Percentiles rank a stretch among this genome's conserved stretches.
Evolutionary conservation across 2,113 vertebrate species (phyloP).

Genomic region (Mola mola): DNA sequence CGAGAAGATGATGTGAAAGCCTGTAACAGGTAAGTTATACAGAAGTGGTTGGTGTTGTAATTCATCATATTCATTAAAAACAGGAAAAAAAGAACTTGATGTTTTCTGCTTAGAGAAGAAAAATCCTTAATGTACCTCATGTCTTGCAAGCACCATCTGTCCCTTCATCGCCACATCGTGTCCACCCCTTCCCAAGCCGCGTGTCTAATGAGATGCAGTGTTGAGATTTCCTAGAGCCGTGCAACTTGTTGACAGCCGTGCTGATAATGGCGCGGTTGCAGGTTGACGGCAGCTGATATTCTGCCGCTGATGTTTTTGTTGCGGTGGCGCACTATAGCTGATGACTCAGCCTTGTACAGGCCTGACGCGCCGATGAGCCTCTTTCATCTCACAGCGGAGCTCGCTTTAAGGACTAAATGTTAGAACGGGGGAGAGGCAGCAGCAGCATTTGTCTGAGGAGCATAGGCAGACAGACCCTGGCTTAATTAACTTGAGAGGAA

Average conservation of each 20-base stretch:
- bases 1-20: too few species aligned
- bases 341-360: slow-evolving; percentile 58
- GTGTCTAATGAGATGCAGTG: slow-evolving; percentile 34
- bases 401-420: slow-evolving; percentile 44
- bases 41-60: too few species aligned
- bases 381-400: slow-evolving; percentile 63
- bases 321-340: slow-evolving; percentile 20
- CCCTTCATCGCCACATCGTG: neutral
- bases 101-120: too few species aligned
- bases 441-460: slow-evolving; percentile 49
- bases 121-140: too few species aligned
- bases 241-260: slow-evolving; percentile 48
- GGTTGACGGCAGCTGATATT: slow-evolving; percentile 16
- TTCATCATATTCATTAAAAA: too few species aligned
- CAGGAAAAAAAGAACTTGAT: too few species aligned
- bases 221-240: slow-evolving; percentile 16
- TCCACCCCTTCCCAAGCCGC: neutral
- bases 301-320: slow-evolving; percentile 39
- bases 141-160: slow-evolving; percentile 13
- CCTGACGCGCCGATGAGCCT: slow-evolving; percentile 54
- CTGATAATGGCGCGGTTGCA: slow-evolving; percentile 29
- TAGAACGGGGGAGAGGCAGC: slow-evolving; percentile 31
- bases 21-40: too few species aligned
- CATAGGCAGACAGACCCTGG: slow-evolving; percentile 14
- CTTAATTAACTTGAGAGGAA: slow-evolving; percentile 63